Percentiles rank a stretch among this genome's conserved stretches.
These are phyloP conservation scores for Catamblyrhynchus diadema DNA, from an alignment of 2,797 vertebrate species.

Conservation along the genomic window DNA sequence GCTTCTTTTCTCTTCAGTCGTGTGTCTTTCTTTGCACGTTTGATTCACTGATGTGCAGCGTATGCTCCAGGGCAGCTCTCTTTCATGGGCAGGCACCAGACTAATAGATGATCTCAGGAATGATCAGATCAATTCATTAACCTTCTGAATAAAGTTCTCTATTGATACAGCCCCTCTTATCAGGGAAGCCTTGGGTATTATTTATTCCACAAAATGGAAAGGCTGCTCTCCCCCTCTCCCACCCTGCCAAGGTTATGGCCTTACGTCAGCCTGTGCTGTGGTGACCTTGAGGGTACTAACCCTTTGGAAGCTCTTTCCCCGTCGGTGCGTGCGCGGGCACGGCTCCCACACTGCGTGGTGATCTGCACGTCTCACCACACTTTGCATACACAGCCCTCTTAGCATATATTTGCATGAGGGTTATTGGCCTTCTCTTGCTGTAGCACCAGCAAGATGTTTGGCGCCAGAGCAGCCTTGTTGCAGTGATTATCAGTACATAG, in stretches of 20 bases:
- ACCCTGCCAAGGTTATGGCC: slow-evolving; percentile 60
- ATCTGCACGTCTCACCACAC: background rate
- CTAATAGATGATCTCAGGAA: slow-evolving; percentile 65
- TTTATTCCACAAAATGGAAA: slow-evolving; percentile 66
- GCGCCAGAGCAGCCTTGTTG: background rate
- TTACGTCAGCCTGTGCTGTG: slow-evolving; percentile 47
- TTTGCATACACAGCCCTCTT: background rate
- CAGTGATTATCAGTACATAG: background rate
- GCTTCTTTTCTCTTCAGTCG: slow-evolving; percentile 37
- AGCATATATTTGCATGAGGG: background rate
- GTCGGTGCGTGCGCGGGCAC: background rate
- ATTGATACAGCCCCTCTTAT: slow-evolving; percentile 63
- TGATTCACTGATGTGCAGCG: slow-evolving; percentile 24
- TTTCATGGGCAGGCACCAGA: slow-evolving; percentile 43
- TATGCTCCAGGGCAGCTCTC: slow-evolving; percentile 27
- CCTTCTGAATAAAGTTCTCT: slow-evolving; percentile 61
- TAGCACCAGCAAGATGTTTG: background rate
- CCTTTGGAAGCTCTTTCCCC: slow-evolving; percentile 13
- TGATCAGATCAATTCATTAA: slow-evolving; percentile 65
- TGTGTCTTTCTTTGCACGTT: slow-evolving; percentile 44
- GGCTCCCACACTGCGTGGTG: background rate
- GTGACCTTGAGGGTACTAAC: slow-evolving; percentile 54
- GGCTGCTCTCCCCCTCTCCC: slow-evolving; percentile 27
- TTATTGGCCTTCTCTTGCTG: background rate
- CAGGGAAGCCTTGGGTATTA: slow-evolving; percentile 65